Base-by-base conservation (phyloP, 2,113 vertebrate genomes). In the Hemiscyllium ocellatum region DNA sequence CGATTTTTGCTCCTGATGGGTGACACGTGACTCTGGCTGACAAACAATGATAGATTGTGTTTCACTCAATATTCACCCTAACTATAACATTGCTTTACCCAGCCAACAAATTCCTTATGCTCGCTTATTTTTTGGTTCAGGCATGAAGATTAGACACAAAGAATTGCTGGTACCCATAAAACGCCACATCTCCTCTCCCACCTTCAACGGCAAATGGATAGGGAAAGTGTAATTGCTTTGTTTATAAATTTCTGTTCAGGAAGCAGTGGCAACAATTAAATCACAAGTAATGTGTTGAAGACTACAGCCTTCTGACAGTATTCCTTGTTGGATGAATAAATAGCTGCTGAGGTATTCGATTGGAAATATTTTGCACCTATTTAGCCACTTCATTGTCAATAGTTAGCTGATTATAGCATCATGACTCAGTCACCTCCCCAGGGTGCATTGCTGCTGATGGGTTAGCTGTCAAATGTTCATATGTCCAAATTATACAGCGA, bases 401-500 rank as follows among this genome's bases (percentile, higher is more conserved):
- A 94, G 96, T 96, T 96, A 96, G 96, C 96, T 97, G 97, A 97
- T 97, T 96, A 97, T 97, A 97, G 68, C 24, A 96, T 96, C 96
- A 95, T 96, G 96, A 96, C 94, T 96, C 97, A 97, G 97, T 96
- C 96, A 97, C 97, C 97, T 98, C 97, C 97, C 97, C 37, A 80
- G 98, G 97, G 97, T 96, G 96, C 96, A 94, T 96, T 97, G 96
- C 78, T 95, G 91, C 94, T 98, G 98, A 98, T 97, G 96, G 97
- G 98, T 97, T 96, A 97, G 98, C 98, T 99, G 98, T 98, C 98
- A 98, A 98, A 98, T 0, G 97, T 97, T 97, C 98, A 97, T 97
- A 97, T 97, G 97, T 98, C 98, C 98, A 98, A 98, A 98, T 97
- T 97, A 98, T 96, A 96, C 97, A 96, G 97, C 97, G 97, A 97